Evolutionary conservation across 2,797 vertebrate genomes (phyloP).

Genomic region (Anguilla obscura): DNA sequence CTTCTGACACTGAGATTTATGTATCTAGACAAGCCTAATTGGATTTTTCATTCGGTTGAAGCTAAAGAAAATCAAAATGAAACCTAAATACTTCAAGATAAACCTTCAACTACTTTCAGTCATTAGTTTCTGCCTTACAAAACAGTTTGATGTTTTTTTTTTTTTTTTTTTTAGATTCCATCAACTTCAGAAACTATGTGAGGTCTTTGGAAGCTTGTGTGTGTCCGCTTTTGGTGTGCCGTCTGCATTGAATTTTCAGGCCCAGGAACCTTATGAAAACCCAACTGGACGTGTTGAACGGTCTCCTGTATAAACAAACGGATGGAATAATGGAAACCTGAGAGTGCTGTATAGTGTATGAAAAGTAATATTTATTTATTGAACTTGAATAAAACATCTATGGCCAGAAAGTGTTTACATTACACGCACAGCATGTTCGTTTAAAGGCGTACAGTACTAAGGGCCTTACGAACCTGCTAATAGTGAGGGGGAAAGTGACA

Average conservation of each 20-base stretch:
- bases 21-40: slow-evolving; percentile 19
- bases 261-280: background rate
- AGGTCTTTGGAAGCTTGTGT: background rate
- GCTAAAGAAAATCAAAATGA: background rate
- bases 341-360: background rate
- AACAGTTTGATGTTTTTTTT: background rate
- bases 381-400: slow-evolving; percentile 9
- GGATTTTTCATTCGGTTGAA: slow-evolving; percentile 27
- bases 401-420: background rate
- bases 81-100: slow-evolving; percentile 26
- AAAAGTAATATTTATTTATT: slow-evolving; percentile 18
- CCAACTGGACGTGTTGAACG: background rate
- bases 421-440: background rate
- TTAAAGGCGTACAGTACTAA: background rate
- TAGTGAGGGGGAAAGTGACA: background rate
- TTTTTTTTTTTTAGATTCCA: background rate
- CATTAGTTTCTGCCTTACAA: background rate
- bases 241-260: background rate
- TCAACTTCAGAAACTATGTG: background rate
- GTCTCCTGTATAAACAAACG: slow-evolving; percentile 1
- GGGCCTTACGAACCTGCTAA: background rate
- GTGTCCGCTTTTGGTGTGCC: background rate
- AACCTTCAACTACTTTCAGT: background rate
- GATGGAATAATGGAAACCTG: background rate
- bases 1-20: slow-evolving; percentile 24